phyloP scores from a whole-genome alignment of 2,797 vertebrate genomes.

The Aselliscus stoliczkanus region DNA sequence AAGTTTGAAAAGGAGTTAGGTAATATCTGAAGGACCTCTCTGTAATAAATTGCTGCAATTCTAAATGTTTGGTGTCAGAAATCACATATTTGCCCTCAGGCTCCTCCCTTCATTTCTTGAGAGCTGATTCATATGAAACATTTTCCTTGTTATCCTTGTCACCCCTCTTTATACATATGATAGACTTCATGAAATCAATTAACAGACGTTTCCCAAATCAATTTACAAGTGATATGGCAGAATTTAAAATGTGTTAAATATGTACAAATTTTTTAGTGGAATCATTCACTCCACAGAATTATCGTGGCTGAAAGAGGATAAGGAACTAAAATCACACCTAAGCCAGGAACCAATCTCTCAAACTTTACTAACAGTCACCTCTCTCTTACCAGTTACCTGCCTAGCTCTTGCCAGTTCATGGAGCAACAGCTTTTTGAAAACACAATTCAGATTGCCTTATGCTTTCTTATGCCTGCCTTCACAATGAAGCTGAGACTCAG shows the following conservation, averaged over 20 bases:
- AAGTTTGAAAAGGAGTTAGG: background rate
- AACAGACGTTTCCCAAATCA: background rate
- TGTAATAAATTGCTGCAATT: background rate
- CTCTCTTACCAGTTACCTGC: background rate
- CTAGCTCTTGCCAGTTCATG: background rate
- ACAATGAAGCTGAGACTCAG: background rate
- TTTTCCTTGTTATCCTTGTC: background rate
- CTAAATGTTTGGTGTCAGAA: background rate
- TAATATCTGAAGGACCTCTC: background rate
- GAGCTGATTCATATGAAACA: background rate
- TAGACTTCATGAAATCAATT: background rate
- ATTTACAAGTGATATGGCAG: background rate
- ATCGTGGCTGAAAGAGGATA: background rate
- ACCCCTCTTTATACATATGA: background rate
- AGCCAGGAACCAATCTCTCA: background rate
- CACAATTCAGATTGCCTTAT: background rate
- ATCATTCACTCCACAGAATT: background rate
- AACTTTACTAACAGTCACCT: background rate
- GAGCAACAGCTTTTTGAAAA: background rate
- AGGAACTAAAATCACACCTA: background rate
- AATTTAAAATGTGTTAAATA: background rate
- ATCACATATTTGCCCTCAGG: background rate
- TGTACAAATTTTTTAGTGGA: background rate
- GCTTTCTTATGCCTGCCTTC: background rate
- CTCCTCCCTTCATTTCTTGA: background rate